phyloP scores from a whole-genome alignment of 2,113 vertebrate species.

The Chaetodon trifascialis region DNA sequence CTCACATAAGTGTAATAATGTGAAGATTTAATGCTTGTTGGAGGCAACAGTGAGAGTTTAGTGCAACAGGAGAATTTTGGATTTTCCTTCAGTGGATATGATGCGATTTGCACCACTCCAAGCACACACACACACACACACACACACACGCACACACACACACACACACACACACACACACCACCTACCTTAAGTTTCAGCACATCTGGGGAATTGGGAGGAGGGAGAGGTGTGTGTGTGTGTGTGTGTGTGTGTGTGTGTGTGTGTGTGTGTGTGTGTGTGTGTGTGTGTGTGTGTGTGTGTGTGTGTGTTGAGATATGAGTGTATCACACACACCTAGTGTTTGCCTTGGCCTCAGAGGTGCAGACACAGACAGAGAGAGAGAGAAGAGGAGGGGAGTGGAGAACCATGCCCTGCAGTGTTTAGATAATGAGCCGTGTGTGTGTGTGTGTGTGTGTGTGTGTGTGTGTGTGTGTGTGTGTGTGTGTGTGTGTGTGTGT shows the following conservation, averaged over 20 bases:
- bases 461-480: slow-evolving; percentile 20
- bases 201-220: slow-evolving; percentile 50
- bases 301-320: slow-evolving; percentile 59
- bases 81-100: neutral
- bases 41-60: slow-evolving; percentile 2
- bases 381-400: slow-evolving; percentile 61
- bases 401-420: slow-evolving; percentile 65
- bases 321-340: slow-evolving; percentile 68
- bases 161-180: neutral
- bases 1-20: neutral
- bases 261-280: slow-evolving; percentile 45
- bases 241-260: slow-evolving; percentile 43
- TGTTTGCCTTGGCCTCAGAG: slow-evolving; percentile 78
- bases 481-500: slow-evolving; percentile 15
- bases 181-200: slow-evolving; percentile 50
- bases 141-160: slow-evolving; percentile 9
- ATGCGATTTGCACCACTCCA: slow-evolving; percentile 1
- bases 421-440: slow-evolving; percentile 66
- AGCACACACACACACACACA: slow-evolving; percentile 11
- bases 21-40: slow-evolving; percentile 16
- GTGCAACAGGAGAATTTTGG: neutral
- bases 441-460: slow-evolving; percentile 29
- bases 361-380: slow-evolving; percentile 66
- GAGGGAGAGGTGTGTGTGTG: slow-evolving; percentile 18
- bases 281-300: too few species aligned